These are phyloP conservation scores for Platorchestia sp. DNA, from an alignment of 1,140 invertebrate genomes.

Conservation along the genomic window DNA sequence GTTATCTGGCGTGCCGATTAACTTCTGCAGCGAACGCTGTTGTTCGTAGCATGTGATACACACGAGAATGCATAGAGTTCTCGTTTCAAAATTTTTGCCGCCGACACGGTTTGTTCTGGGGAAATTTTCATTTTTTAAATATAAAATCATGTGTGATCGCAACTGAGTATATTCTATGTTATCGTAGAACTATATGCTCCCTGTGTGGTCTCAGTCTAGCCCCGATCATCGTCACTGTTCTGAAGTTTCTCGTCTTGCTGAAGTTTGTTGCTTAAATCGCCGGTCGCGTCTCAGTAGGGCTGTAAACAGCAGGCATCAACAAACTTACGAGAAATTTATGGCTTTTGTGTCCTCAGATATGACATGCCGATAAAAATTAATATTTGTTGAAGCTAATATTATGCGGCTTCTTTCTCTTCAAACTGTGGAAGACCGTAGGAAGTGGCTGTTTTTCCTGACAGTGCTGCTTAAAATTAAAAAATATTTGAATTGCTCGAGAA, in stretches of 20 bases:
- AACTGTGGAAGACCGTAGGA: no score
- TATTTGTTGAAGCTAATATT: neutral
- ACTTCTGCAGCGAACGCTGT: neutral
- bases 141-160: no score
- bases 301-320: conserved; percentile 6
- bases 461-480: no score
- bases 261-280: neutral
- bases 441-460: no score
- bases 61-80: neutral
- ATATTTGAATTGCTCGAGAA: no score
- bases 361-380: neutral
- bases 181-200: no score
- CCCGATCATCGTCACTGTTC: neutral
- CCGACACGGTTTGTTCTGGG: neutral
- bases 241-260: neutral
- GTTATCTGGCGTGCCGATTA: neutral
- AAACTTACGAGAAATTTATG: conserved; percentile 2
- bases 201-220: neutral
- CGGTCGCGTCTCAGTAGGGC: neutral
- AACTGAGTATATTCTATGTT: no score
- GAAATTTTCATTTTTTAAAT: neutral
- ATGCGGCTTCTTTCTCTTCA: neutral
- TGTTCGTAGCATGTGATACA: no score
- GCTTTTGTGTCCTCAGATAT: neutral
- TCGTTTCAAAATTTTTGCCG: neutral